These are phyloP conservation scores for Carterocephalus palaemon DNA, from an alignment of 2,888 invertebrate genomes.

Conservation along the genomic window DNA sequence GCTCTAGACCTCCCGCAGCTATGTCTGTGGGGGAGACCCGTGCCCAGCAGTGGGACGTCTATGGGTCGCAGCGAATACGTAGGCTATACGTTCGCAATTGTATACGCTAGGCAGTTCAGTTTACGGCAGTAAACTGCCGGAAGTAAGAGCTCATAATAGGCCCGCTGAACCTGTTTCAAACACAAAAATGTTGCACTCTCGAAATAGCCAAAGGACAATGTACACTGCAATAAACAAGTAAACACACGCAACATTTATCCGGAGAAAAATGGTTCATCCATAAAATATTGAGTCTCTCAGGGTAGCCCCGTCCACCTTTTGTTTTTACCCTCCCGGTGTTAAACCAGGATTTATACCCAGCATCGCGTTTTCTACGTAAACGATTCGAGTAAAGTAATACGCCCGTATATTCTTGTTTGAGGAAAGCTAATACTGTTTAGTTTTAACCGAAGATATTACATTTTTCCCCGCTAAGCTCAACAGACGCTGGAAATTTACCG, in stretches of 20 bases:
- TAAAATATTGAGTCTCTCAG: constrained; percentile 17
- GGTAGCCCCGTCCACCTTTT: constrained; percentile 8
- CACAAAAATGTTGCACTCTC: no score
- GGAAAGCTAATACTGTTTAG: constrained; percentile 17
- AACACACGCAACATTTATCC: constrained; percentile 11
- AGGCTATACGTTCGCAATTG: no score
- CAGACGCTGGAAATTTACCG: constrained; percentile 9
- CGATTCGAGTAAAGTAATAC: constrained; percentile 24
- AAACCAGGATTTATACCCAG: constrained; percentile 22
- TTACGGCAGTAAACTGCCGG: no score
- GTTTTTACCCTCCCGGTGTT: constrained; percentile 16
- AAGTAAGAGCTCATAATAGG: no score
- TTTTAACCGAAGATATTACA: constrained; percentile 21
- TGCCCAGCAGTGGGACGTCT: no score
- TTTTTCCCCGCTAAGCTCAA: constrained; percentile 14
- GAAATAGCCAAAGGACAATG: no score
- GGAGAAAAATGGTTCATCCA: constrained; percentile 13
- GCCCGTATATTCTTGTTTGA: constrained; percentile 22
- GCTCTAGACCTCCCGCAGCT: no score
- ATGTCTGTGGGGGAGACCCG: no score
- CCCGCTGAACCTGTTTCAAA: no score
- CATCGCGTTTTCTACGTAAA: constrained; percentile 23
- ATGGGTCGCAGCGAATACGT: no score
- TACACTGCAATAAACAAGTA: constrained; percentile 1
- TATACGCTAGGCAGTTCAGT: no score